Base-by-base conservation (phyloP, 2,888 invertebrate species). In the Pristionchus entomophagus region DNA sequence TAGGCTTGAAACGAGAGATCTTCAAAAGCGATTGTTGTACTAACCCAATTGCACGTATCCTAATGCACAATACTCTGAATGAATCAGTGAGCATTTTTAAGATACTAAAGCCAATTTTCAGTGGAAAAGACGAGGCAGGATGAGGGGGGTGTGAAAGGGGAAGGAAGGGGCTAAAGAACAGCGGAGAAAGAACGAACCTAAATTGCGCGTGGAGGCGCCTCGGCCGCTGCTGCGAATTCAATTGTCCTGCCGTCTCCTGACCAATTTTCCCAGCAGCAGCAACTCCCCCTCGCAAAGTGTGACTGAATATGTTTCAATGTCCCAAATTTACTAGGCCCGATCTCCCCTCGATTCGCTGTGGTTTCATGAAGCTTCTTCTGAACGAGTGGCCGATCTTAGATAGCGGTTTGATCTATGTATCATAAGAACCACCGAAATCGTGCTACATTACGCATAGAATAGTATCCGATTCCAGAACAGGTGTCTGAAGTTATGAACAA, bases 161-260 rank as follows among this genome's bases (percentile, higher is more conserved):
- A n/a, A n/a, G n/a, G 56, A 59, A 59, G 59, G 26, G 59, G 59
- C 59, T 59, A 26, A 59, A 59, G 59, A 59, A 59, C 51, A 51
- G 19, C 22, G 12, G 62, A 32, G 62, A 62, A 17, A 17, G 10
- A 26, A 59, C 22, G 26, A 22, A 12, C 14, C 26, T 17, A 62
- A 62, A 32, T 62, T 62, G 62, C 32, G 32, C 32, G 4, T 26
- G 8, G 22, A 10, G 19, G 8, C 6, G 14, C 19, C n/a, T 56
- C n/a, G 19, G n/a, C 14, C 62, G 26, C 62, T 62, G 32, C 62
- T 62, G 59, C 62, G 62, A 32, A 62, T 62, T 62, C 62, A 62
- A 62, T 62, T 62, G 62, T 62, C 62, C 62, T 32, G 26, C 26
- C 59, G 56, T 51, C 62, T 29, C 62, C 62, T 62, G 62, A 62